Conservation (phyloP, 2,888 invertebrate genomes). For the Girardia tigrina region DNA sequence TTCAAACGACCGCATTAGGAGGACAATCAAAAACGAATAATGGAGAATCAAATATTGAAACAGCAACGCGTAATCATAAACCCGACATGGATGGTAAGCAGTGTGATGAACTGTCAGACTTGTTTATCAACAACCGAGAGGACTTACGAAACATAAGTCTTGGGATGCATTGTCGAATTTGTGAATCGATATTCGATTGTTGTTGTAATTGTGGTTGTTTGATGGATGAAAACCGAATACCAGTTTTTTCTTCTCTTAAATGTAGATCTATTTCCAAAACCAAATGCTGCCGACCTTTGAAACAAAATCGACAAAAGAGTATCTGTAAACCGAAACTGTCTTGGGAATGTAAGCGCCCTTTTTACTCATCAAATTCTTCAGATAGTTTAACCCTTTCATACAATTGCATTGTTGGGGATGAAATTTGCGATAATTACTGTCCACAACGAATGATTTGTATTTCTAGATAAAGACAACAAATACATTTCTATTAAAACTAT, state of each 20-base stretch:
- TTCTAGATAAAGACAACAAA: neutral
- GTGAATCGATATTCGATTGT: neutral
- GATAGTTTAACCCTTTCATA: constrained; percentile 13
- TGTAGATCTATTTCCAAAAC: neutral
- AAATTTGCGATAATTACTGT: neutral
- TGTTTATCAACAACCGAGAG: neutral
- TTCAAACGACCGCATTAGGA: neutral
- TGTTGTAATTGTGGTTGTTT: constrained; percentile 23
- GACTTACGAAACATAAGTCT: neutral
- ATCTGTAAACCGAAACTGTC: neutral
- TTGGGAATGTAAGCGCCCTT: neutral
- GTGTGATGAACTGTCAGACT: neutral
- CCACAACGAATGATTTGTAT: constrained; percentile 8
- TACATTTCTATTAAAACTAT: too few relatives aligned
- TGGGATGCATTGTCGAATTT: neutral
- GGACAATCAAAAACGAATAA: neutral
- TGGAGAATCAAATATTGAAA: neutral
- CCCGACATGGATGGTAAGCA: too few relatives aligned
- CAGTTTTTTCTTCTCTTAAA: neutral
- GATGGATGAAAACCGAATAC: neutral
- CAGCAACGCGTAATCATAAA: too few relatives aligned
- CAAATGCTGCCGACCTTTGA: neutral
- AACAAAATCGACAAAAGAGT: neutral
- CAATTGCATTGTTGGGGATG: neutral
- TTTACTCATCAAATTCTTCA: neutral